Evolutionary conservation across 1,140 invertebrate species (phyloP).

Genomic region (Harlomillsia oculata): DNA sequence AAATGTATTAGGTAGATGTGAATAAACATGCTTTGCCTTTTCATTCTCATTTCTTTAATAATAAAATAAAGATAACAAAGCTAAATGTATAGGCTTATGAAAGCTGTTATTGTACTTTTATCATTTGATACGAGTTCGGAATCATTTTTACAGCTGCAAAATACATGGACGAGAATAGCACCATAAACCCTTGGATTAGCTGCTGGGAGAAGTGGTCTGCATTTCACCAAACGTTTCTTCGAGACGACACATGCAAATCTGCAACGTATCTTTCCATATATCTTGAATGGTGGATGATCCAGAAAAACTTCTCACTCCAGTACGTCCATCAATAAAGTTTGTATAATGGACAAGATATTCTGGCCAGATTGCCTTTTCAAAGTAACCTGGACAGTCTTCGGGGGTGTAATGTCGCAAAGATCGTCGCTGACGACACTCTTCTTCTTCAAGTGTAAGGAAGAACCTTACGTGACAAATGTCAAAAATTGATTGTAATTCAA

Average conservation of each 20-base stretch:
- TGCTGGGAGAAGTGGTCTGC: too few species aligned
- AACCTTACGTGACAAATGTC: conserved; percentile 27
- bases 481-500: conserved; percentile 16
- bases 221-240: conserved; percentile 33
- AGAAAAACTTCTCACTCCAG: conserved; percentile 18
- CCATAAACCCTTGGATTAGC: too few species aligned
- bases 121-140: neutral
- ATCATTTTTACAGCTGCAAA: neutral
- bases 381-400: conserved; percentile 28
- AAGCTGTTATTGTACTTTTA: neutral
- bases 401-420: conserved; percentile 18
- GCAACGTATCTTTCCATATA: conserved; percentile 27
- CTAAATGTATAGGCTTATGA: neutral
- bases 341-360: conserved; percentile 24
- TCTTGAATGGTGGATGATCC: conserved; percentile 9
- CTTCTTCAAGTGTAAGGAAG: conserved; percentile 23
- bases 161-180: conserved; percentile 1
- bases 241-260: conserved; percentile 22
- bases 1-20: too few species aligned
- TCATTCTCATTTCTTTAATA: too few species aligned
- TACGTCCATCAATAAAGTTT: conserved; percentile 8
- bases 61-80: too few species aligned
- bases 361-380: conserved; percentile 32
- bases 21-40: too few species aligned
- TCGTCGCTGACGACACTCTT: conserved; percentile 22